Percentiles rank a stretch among this genome's conserved stretches.
Conservation (phyloP, 2,888 invertebrate genomes). For the Lithosia quadra region DNA sequence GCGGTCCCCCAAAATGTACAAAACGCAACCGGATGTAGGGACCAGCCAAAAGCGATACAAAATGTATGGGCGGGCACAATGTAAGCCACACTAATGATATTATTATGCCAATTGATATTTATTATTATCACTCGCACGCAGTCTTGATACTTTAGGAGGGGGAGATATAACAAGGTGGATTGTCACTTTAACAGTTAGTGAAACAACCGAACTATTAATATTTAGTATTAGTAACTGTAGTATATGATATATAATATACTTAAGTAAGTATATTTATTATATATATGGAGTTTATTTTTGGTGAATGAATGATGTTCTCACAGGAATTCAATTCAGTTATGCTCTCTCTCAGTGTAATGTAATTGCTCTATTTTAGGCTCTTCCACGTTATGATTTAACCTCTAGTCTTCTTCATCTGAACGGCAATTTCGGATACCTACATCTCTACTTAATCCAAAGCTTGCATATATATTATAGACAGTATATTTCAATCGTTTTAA, state of each 20-base stretch:
- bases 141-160: constrained; percentile 23
- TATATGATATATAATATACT: too few relatives aligned
- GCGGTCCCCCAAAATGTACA: constrained; percentile 54
- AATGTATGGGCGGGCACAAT: constrained; percentile 80
- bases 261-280: too few relatives aligned
- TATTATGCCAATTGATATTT: constrained; percentile 65
- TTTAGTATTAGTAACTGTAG: too few relatives aligned
- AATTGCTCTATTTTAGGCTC: too few relatives aligned
- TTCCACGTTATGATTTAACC: too few relatives aligned
- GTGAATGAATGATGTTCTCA: too few relatives aligned
- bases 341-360: too few relatives aligned
- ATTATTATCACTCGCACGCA: constrained; percentile 36
- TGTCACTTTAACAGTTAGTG: background rate
- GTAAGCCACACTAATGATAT: constrained; percentile 72
- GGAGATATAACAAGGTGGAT: constrained; percentile 5
- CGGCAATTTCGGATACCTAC: too few relatives aligned
- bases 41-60: constrained; percentile 72
- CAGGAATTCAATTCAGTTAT: too few relatives aligned
- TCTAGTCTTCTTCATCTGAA: too few relatives aligned
- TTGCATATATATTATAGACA: background rate
- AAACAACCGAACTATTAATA: background rate
- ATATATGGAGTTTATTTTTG: too few relatives aligned
- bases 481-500: background rate
- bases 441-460: too few relatives aligned
- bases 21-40: constrained; percentile 69